These are phyloP conservation scores for Amphipyra tragopoginis DNA, from an alignment of 2,888 invertebrate genomes.

Conservation along the genomic window DNA sequence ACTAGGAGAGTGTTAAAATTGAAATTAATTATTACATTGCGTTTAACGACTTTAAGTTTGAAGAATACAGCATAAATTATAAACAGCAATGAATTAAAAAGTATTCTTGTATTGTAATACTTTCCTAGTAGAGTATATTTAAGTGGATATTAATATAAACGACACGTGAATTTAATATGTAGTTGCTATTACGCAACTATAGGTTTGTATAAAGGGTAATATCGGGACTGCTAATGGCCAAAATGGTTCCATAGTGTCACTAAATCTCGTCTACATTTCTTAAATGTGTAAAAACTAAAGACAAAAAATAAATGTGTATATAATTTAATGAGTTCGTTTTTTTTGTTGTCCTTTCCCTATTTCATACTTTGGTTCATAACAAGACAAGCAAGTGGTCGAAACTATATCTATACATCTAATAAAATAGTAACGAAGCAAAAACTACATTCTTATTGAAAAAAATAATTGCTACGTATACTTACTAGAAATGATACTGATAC, in stretches of 20 bases:
- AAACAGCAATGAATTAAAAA: background rate
- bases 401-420: too few species aligned
- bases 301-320: conserved; percentile 77
- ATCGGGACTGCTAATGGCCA: conserved; percentile 53
- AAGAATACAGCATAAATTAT: background rate
- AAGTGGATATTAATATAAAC: conserved; percentile 49
- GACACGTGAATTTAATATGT: conserved; percentile 56
- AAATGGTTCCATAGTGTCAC: conserved; percentile 55
- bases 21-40: conserved; percentile 1
- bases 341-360: background rate
- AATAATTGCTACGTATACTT: too few species aligned
- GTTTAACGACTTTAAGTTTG: background rate
- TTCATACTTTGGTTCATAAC: too few species aligned
- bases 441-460: too few species aligned
- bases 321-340: conserved; percentile 44
- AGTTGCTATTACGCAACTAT: conserved; percentile 53
- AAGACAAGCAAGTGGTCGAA: too few species aligned
- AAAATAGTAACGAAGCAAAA: too few species aligned
- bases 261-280: conserved; percentile 67
- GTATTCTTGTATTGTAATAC: conserved; percentile 17
- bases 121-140: conserved; percentile 31
- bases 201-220: conserved; percentile 60
- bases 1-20: conserved; percentile 28
- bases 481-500: too few species aligned
- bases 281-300: conserved; percentile 72